Evolutionary conservation across 1,140 invertebrate species (phyloP).

Genomic region (Trachymyrmex cornetzi): DNA sequence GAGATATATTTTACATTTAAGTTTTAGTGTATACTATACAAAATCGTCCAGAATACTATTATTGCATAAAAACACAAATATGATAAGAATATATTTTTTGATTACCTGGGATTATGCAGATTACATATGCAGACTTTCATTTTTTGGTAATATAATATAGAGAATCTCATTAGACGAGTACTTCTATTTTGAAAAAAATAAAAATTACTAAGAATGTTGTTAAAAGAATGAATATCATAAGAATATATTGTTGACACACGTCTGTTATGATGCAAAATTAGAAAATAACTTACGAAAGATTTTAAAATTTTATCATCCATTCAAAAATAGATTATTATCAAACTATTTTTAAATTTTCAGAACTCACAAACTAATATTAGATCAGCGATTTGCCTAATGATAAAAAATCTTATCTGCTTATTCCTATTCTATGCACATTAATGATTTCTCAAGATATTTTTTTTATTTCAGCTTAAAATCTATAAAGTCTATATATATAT

Average conservation of each 20-base stretch:
- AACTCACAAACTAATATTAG: slow-evolving; percentile 1
- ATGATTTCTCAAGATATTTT: background rate
- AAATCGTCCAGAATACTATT: slow-evolving; percentile 44
- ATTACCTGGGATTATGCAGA: slow-evolving; percentile 39
- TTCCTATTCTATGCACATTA: background rate
- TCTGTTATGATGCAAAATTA: slow-evolving; percentile 19
- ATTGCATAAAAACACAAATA: slow-evolving; percentile 55
- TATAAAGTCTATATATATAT: background rate
- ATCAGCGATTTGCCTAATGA: background rate
- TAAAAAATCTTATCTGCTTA: background rate
- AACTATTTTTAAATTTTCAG: slow-evolving; percentile 30
- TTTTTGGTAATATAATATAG: slow-evolving; percentile 22
- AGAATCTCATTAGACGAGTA: slow-evolving; percentile 38
- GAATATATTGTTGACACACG: slow-evolving; percentile 30
- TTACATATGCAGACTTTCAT: slow-evolving; percentile 20
- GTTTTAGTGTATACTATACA: slow-evolving; percentile 60
- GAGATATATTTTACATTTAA: slow-evolving; percentile 60
- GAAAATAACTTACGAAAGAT: slow-evolving; percentile 16
- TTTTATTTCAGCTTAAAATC: slow-evolving; percentile 14
- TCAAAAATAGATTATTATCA: background rate
- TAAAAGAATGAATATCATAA: slow-evolving; percentile 35
- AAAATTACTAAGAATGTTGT: slow-evolving; percentile 42
- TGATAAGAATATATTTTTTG: slow-evolving; percentile 62
- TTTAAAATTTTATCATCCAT: slow-evolving; percentile 6
- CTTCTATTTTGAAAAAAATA: slow-evolving; percentile 24